Conservation (phyloP, 2,888 invertebrate species). For the Drosophila pseudotakahashii region DNA sequence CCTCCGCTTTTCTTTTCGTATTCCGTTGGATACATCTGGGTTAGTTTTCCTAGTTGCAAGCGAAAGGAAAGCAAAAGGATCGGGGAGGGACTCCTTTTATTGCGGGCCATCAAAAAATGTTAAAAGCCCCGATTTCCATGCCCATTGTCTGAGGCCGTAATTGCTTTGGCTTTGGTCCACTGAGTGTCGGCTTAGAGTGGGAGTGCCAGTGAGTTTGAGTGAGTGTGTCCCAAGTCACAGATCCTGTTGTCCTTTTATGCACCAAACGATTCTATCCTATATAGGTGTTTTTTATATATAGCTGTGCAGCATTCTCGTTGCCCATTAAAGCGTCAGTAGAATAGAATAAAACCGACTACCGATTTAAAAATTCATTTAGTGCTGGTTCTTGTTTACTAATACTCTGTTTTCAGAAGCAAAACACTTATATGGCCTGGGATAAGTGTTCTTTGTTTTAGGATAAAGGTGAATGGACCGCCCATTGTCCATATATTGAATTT, state of each 20-base stretch:
- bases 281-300: neutral
- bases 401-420: neutral
- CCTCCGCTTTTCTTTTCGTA: constrained; percentile 6
- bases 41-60: constrained; percentile 46
- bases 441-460: too few species aligned
- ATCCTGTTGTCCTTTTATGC: constrained; percentile 8
- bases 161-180: constrained; percentile 54
- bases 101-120: constrained; percentile 67
- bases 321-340: neutral
- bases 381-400: neutral
- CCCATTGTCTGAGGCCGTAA: constrained; percentile 64
- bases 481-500: too few species aligned
- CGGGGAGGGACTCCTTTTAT: constrained; percentile 52
- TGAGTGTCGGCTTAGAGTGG: constrained; percentile 33
- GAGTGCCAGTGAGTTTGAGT: constrained; percentile 10
- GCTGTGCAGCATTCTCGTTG: neutral
- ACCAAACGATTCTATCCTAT: constrained; percentile 21
- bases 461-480: too few species aligned
- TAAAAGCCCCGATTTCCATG: constrained; percentile 60
- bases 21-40: constrained; percentile 29
- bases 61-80: neutral
- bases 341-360: too few species aligned
- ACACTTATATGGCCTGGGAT: too few species aligned
- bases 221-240: constrained; percentile 9
- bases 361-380: neutral